Evolutionary conservation across 2,113 vertebrate species (phyloP).

Genomic region (Orthonyx spaldingii): DNA sequence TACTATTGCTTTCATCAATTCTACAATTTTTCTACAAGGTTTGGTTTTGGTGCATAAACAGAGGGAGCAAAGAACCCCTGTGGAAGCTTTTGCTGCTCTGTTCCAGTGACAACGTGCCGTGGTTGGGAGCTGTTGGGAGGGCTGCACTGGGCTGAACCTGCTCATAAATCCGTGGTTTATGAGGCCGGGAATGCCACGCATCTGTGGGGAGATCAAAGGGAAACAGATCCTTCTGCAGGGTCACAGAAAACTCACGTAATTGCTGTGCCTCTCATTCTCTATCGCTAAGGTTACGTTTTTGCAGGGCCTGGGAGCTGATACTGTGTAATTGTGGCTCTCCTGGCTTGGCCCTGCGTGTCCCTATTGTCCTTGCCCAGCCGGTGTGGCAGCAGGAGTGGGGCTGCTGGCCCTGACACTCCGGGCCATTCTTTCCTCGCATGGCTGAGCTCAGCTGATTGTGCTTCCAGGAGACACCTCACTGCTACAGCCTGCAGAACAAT

Average conservation of each 20-base stretch:
- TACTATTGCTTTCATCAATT: background rate
- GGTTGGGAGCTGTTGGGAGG: background rate
- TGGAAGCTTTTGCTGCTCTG: background rate
- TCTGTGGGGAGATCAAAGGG: slow-evolving; percentile 34
- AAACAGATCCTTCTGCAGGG: background rate
- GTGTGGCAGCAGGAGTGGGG: background rate
- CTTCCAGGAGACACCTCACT: background rate
- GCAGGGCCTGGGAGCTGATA: background rate
- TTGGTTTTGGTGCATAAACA: background rate
- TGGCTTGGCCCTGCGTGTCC: background rate
- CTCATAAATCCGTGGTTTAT: background rate
- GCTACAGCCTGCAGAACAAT: background rate
- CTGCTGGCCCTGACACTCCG: background rate
- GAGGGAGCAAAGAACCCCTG: background rate
- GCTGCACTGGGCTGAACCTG: background rate
- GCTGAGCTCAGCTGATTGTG: background rate
- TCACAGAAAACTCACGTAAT: slow-evolving; percentile 1
- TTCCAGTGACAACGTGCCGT: background rate
- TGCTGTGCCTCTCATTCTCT: background rate
- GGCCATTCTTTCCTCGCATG: background rate
- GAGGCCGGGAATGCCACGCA: background rate
- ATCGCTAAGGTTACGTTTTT: slow-evolving; percentile 3
- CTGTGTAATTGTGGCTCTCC: slow-evolving; percentile 4
- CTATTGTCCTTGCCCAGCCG: background rate
- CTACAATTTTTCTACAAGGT: background rate